These are phyloP conservation scores for Agriopis leucophaearia DNA, from an alignment of 2,888 invertebrate species.

Conservation along the genomic window DNA sequence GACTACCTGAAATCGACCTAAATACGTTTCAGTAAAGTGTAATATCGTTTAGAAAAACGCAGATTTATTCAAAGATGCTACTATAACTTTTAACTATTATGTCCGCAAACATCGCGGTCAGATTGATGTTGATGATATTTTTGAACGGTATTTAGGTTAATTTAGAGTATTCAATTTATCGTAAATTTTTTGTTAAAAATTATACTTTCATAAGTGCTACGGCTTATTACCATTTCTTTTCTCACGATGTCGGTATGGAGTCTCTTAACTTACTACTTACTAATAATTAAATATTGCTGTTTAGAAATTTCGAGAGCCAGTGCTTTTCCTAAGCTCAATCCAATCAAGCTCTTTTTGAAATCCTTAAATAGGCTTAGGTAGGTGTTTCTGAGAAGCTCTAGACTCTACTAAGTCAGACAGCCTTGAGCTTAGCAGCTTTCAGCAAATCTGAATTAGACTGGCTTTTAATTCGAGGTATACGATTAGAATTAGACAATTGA, in stretches of 20 bases:
- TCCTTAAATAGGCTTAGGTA: constrained; percentile 1
- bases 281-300: neutral
- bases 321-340: constrained; percentile 2
- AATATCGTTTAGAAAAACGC: neutral
- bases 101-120: constrained; percentile 30
- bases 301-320: neutral
- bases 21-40: neutral
- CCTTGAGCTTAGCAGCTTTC: neutral
- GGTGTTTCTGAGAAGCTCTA: neutral
- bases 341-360: neutral
- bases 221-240: no score
- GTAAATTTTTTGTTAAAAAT: neutral
- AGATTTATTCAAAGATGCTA: constrained; percentile 30
- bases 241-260: no score
- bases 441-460: neutral
- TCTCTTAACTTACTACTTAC: no score
- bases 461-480: neutral
- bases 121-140: constrained; percentile 24
- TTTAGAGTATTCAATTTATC: constrained; percentile 11
- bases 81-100: constrained; percentile 35
- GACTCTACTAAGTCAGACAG: neutral
- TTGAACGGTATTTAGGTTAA: constrained; percentile 22
- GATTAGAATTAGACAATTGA: neutral
- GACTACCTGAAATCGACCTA: constrained; percentile 9
- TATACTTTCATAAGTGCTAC: neutral